phyloP scores from a whole-genome alignment of 1,140 invertebrate species.

The Drosophila ohnishii region DNA sequence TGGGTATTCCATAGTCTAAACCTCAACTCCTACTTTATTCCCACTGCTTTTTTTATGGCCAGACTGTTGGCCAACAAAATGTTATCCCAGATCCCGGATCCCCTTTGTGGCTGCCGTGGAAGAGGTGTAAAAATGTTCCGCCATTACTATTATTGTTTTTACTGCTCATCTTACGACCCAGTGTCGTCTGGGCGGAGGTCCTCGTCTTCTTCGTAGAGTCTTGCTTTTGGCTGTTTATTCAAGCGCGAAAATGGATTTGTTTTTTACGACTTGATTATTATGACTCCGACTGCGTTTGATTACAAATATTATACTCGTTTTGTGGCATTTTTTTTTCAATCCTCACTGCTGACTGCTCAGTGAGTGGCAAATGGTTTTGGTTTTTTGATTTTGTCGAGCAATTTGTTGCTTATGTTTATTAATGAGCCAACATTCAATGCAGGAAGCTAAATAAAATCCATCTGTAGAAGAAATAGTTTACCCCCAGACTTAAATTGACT shows the following conservation, averaged over 20 bases:
- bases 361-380: slow-evolving; percentile 68
- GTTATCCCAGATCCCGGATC: slow-evolving; percentile 49
- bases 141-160: slow-evolving; percentile 81
- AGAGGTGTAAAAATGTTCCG: slow-evolving; percentile 74
- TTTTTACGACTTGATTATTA: slow-evolving; percentile 82
- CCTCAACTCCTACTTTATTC: neutral
- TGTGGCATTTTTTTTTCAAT: slow-evolving; percentile 28
- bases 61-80: slow-evolving; percentile 48
- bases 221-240: slow-evolving; percentile 57
- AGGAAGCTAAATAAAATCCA: slow-evolving; percentile 20
- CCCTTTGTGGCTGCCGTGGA: slow-evolving; percentile 50
- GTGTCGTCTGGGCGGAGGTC: slow-evolving; percentile 27
- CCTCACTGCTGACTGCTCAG: slow-evolving; percentile 29
- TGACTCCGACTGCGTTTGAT: slow-evolving; percentile 78
- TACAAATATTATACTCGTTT: slow-evolving; percentile 69
- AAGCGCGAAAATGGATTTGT: slow-evolving; percentile 81
- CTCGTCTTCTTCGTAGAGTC: slow-evolving; percentile 16
- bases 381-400: slow-evolving; percentile 52
- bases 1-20: neutral
- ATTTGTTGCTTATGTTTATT: slow-evolving; percentile 75
- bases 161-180: slow-evolving; percentile 45
- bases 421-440: slow-evolving; percentile 64
- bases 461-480: neutral
- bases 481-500: slow-evolving; percentile 2
- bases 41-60: slow-evolving; percentile 53